These are phyloP conservation scores for Hypotaenidia philippensis DNA, from an alignment of 2,797 vertebrate genomes.

Conservation along the genomic window DNA sequence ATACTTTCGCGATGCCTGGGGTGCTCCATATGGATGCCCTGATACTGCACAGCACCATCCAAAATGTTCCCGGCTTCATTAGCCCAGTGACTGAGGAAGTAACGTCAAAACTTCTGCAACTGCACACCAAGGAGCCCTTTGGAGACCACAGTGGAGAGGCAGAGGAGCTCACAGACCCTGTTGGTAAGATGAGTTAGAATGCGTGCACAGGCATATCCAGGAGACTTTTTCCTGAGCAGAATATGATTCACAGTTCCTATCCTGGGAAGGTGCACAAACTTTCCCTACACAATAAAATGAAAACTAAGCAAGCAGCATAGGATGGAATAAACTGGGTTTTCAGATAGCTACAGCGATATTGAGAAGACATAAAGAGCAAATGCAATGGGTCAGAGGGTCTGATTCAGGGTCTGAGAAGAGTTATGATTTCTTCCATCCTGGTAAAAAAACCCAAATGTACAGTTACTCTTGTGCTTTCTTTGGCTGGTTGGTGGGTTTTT, in stretches of 20 bases:
- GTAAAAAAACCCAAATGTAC: neutral
- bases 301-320: neutral
- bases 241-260: accelerated
- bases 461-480: neutral
- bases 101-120: neutral
- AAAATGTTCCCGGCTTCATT: neutral
- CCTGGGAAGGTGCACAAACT: neutral
- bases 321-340: neutral
- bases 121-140: neutral
- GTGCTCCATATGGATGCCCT: neutral
- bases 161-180: neutral
- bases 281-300: neutral
- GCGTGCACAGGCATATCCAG: accelerated
- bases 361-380: neutral
- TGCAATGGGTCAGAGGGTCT: neutral
- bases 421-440: neutral
- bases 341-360: neutral
- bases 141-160: neutral
- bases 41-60: accelerated
- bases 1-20: neutral
- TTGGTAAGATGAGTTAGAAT: neutral
- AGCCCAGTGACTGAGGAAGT: neutral
- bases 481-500: neutral
- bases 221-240: neutral
- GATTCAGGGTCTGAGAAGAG: neutral